Evolutionary conservation across 2,888 invertebrate genomes (phyloP).

Genomic region (Cryptus viduatorius): DNA sequence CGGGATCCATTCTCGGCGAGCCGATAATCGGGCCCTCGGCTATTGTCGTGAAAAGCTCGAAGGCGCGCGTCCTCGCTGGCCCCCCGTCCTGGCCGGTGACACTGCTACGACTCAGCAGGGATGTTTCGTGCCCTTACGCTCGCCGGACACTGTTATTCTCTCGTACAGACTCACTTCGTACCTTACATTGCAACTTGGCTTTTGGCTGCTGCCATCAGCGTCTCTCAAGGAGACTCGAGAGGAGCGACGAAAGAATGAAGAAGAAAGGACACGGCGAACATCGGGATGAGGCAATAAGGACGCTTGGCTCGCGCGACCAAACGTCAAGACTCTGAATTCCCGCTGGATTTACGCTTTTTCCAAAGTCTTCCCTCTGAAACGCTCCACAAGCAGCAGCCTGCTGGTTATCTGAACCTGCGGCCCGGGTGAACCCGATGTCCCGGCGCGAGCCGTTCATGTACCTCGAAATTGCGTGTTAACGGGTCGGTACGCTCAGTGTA

Average conservation of each 20-base stretch:
- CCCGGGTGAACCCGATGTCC: conserved; percentile 61
- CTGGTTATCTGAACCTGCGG: conserved; percentile 53
- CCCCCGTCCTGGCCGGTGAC: conserved; percentile 59
- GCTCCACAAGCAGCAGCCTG: conserved; percentile 24
- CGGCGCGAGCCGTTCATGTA: conserved; percentile 79
- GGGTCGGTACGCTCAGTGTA: conserved; percentile 26
- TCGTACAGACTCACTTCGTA: conserved; percentile 7
- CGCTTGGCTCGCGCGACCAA: conserved; percentile 61
- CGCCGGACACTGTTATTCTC: neutral
- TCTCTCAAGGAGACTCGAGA: conserved; percentile 32
- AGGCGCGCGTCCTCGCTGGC: conserved; percentile 60
- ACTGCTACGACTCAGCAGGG: conserved; percentile 56
- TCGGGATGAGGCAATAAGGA: conserved; percentile 15
- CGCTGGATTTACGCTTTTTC: conserved; percentile 20
- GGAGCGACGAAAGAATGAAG: conserved; percentile 13
- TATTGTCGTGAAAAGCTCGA: conserved; percentile 64
- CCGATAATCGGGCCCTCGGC: conserved; percentile 73
- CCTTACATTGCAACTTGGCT: conserved; percentile 48
- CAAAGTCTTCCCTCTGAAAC: conserved; percentile 5
- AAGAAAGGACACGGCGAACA: conserved; percentile 11
- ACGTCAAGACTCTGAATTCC: conserved; percentile 14
- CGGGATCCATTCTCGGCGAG: conserved; percentile 66
- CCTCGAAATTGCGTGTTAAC: conserved; percentile 81
- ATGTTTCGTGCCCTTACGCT: conserved; percentile 56
- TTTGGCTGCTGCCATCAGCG: conserved; percentile 38